Evolutionary conservation across 1,140 invertebrate species (phyloP).

Genomic region (Oncopeltus fasciatus): DNA sequence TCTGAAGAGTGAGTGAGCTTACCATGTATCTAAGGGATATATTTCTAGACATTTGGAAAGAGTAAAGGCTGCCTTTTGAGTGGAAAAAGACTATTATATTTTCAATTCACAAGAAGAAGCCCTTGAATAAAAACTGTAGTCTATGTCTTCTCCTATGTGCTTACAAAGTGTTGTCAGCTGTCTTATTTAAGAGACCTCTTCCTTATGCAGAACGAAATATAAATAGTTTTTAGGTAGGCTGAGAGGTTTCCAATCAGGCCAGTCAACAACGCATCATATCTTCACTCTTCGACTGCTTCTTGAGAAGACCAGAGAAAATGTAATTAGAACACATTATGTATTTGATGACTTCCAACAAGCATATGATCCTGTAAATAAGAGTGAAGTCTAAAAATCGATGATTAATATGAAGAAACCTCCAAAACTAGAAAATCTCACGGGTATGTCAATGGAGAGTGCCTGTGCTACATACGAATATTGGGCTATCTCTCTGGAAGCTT

Average conservation of each 20-base stretch:
- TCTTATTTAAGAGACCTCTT: background rate
- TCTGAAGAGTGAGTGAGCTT: background rate
- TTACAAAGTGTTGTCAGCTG: background rate
- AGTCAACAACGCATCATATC: background rate
- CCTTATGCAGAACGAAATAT: background rate
- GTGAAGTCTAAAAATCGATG: background rate
- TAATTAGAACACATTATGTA: background rate
- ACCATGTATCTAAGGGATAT: background rate
- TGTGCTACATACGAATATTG: background rate
- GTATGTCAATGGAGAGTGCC: background rate
- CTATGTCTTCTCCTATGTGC: background rate
- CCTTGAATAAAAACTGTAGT: background rate
- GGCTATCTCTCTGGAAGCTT: background rate
- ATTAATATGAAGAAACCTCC: background rate
- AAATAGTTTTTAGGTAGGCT: background rate
- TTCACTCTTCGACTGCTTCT: background rate
- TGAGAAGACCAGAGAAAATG: background rate
- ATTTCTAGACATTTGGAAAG: background rate
- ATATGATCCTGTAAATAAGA: background rate
- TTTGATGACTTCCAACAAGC: background rate
- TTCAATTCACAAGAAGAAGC: too few relatives aligned
- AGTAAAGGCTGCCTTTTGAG: background rate
- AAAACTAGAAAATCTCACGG: background rate
- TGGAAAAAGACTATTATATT: background rate
- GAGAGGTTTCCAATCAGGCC: background rate